phyloP scores from a whole-genome alignment of 2,113 vertebrate species.

The Bolborhynchus lineola region DNA sequence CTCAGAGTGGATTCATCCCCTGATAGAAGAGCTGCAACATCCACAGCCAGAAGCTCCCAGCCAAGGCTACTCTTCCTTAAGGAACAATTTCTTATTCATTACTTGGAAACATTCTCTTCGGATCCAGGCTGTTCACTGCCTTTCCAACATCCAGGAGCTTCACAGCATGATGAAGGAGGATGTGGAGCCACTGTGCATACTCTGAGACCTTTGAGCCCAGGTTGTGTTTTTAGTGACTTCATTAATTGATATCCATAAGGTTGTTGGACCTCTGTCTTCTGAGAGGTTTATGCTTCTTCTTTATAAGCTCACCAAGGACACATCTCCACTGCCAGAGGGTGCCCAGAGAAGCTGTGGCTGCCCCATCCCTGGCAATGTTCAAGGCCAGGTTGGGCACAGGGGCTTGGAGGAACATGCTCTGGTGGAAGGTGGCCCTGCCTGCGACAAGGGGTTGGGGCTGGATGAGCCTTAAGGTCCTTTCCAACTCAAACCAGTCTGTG shows the following conservation, averaged over 20 bases:
- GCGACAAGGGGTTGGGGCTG: background rate
- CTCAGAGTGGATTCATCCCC: background rate
- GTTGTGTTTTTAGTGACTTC: background rate
- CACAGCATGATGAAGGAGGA: background rate
- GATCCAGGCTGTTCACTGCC: background rate
- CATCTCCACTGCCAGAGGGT: background rate
- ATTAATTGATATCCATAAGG: background rate
- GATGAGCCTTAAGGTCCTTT: background rate
- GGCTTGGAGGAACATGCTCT: background rate
- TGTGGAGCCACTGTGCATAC: background rate
- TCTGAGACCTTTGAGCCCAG: background rate
- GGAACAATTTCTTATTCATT: background rate
- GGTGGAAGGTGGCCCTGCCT: background rate
- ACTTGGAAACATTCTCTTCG: background rate
- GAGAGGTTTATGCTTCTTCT: background rate
- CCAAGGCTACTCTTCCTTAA: background rate
- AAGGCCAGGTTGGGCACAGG: background rate
- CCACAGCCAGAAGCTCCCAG: background rate
- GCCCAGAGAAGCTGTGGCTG: background rate
- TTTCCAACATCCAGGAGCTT: background rate
- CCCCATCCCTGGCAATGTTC: background rate
- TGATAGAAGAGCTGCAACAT: background rate
- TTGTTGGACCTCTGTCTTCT: background rate
- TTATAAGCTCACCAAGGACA: background rate
- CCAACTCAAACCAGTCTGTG: background rate